Base-by-base conservation (phyloP, 2,888 invertebrate genomes). In the Drosophila borborema region DNA sequence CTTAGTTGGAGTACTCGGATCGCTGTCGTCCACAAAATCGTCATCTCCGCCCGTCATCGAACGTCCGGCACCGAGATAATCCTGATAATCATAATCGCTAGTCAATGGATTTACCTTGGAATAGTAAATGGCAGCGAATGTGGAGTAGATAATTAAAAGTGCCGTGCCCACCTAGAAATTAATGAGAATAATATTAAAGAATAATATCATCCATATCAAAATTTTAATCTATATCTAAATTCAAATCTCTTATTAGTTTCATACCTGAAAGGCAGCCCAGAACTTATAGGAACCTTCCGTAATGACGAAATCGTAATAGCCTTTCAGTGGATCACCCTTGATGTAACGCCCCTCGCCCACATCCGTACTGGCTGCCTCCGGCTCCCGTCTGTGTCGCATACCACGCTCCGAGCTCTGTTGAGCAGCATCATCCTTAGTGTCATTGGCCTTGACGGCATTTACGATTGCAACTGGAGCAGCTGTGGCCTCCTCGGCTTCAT, bases 201-300 rank as follows among this genome's bases (percentile, higher is more conserved):
- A 36, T 28, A 34, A 34, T 34, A 34, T 34, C 8, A 34, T 34
- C 8, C 8, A 34, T 34, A 34, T 8, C 10, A 3, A 2, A 9
- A 3, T 36, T 7, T 18, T 28, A 6, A 34, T 16, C 3, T n/a
- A 23, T 53, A 40, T 16, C 3, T 16, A 9, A 16, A 28, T 10
- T 4, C 16, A 6, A 10, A n/a, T 31, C 31, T 9, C n/a, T 10
- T 31, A 12, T n/a, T n/a, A 8, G 2, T 2, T 41, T 43, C 91
- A 92, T 92, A 97, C 97, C 95, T 97, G 97, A 92, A 97, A 97
- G 10, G 94, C 96, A 41, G 97, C 97, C 97, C 97, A 97, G 93
- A 97, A 97, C 91, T 97, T 97, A 93, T 97, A 97, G 20, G 97
- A 97, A 3, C 97, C 97, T 91, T 97, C 97, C 87, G 97, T 97